A percentile compares a stretch with the other conserved stretches of the same genome.
phyloP scores from a whole-genome alignment of 2,888 invertebrate species.

The Clanis bilineata region DNA sequence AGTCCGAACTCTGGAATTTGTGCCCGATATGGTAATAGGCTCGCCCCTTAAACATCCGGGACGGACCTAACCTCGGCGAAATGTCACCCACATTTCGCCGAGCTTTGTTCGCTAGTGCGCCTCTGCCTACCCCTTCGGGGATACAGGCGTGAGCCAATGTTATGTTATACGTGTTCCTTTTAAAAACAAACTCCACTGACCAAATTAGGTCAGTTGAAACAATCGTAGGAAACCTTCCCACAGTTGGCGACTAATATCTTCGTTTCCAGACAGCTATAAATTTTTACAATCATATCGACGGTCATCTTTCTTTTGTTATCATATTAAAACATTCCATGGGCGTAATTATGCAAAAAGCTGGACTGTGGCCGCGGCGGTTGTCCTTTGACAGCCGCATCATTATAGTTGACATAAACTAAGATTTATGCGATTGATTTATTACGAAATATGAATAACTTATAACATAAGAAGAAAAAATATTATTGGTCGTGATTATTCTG shows the following conservation, averaged over 20 bases:
- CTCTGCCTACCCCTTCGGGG: too few relatives aligned
- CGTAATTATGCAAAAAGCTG: conserved; percentile 81
- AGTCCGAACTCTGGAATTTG: too few relatives aligned
- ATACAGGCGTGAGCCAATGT: too few relatives aligned
- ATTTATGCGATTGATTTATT: conserved; percentile 75
- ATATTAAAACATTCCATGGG: conserved; percentile 76
- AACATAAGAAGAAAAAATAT: conserved; percentile 20
- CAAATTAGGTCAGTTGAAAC: conserved; percentile 22
- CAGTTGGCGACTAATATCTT: conserved; percentile 37
- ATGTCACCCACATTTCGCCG: too few relatives aligned
- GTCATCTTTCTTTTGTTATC: conserved; percentile 78
- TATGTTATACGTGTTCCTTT: neutral
- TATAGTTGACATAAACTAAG: conserved; percentile 77
- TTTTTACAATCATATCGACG: conserved; percentile 64
- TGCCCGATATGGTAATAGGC: too few relatives aligned
- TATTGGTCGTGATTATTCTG: neutral
- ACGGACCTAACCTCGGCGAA: too few relatives aligned
- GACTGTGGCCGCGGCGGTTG: conserved; percentile 72
- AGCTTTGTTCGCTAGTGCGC: too few relatives aligned
- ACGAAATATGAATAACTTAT: conserved; percentile 66
- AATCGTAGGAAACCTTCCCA: conserved; percentile 43
- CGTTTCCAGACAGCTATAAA: conserved; percentile 52
- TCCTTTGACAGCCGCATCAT: conserved; percentile 76
- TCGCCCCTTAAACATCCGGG: too few relatives aligned
- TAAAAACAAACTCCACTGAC: neutral